Evolutionary conservation across 1,140 invertebrate genomes (phyloP).

Genomic region (Coelopa frigida): DNA sequence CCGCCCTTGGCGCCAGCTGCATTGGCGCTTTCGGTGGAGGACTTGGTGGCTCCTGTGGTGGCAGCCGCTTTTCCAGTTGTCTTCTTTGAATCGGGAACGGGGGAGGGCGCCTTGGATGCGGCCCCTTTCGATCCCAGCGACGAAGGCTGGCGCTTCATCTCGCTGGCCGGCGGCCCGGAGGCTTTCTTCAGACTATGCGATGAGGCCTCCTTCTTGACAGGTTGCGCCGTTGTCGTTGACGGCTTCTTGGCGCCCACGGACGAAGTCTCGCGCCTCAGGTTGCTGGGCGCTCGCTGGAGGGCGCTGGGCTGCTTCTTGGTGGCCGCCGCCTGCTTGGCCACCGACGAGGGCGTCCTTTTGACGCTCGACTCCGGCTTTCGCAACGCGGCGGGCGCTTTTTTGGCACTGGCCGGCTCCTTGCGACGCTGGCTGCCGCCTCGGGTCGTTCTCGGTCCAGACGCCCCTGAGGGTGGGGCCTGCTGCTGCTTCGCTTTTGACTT

Average conservation of each 20-base stretch:
- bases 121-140: too few relatives aligned
- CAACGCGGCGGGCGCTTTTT: constrained; percentile 22
- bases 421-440: too few relatives aligned
- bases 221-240: not conserved
- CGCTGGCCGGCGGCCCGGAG: not conserved
- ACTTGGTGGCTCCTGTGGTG: too few relatives aligned
- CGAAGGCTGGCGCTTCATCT: constrained; percentile 12
- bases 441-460: too few relatives aligned
- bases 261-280: constrained; percentile 10
- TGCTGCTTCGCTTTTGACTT: not conserved
- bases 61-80: too few relatives aligned
- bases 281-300: constrained; percentile 5
- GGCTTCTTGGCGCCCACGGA: constrained; percentile 9
- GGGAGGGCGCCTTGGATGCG: not conserved
- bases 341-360: constrained; percentile 10
- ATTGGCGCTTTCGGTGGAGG: too few relatives aligned
- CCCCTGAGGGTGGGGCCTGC: not conserved
- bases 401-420: constrained; percentile 39
- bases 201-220: constrained; percentile 1
- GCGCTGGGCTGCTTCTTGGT: constrained; percentile 18
- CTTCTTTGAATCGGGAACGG: not conserved
- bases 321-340: constrained; percentile 14
- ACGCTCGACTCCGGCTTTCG: constrained; percentile 13
- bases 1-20: too few relatives aligned
- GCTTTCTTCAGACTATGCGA: constrained; percentile 3